Percentiles rank a stretch among this genome's conserved stretches.
Evolutionary conservation across 2,113 vertebrate species (phyloP).

Genomic region (Caretta caretta): DNA sequence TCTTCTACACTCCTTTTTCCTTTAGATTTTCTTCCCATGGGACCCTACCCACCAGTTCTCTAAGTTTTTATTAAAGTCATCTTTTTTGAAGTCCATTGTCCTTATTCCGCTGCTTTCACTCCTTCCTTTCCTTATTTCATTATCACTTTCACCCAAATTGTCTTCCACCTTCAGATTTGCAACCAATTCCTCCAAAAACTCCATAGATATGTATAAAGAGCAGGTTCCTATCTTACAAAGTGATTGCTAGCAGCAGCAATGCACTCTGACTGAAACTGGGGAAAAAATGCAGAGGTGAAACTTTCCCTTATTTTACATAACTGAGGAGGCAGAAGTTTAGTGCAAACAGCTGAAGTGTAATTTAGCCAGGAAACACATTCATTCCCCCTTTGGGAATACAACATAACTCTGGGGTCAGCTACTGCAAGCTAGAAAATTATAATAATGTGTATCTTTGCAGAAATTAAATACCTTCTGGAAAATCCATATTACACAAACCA

Average conservation of each 20-base stretch:
- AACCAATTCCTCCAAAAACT: background rate
- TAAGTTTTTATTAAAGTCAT: background rate
- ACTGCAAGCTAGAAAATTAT: background rate
- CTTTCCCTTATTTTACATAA: background rate
- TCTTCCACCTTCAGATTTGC: background rate
- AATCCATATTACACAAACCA: background rate
- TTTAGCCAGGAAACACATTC: background rate
- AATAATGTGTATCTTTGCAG: background rate
- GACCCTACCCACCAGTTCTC: background rate
- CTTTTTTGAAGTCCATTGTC: background rate
- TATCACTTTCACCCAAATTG: background rate
- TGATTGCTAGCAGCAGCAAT: background rate
- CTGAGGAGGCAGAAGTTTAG: background rate
- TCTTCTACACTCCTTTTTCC: background rate
- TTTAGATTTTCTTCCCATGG: background rate
- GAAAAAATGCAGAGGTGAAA: background rate
- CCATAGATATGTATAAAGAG: background rate
- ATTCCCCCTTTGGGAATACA: background rate
- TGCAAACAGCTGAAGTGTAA: background rate
- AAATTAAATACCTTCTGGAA: background rate
- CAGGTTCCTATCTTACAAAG: background rate
- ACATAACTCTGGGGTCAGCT: rapidly evolving
- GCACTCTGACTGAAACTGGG: background rate
- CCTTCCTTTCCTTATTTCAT: background rate
- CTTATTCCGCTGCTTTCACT: background rate